Base-by-base conservation (phyloP, 2,797 vertebrate genomes). In the Anabacerthia variegaticeps region DNA sequence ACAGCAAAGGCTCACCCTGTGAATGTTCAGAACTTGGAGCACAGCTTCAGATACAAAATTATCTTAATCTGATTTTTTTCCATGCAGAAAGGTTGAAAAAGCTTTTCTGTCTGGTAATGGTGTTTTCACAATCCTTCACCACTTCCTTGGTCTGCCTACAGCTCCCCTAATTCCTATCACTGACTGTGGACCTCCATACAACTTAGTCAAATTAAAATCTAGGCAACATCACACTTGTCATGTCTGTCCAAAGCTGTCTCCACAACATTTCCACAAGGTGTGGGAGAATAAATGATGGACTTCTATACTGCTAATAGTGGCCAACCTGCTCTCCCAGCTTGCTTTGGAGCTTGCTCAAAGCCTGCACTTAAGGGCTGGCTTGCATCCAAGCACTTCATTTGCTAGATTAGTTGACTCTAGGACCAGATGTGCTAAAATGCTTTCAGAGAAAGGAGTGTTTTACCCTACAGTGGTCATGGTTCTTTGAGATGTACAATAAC, bases 391-490 rank as follows among this genome's bases (percentile, higher is more conserved):
- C 75, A 68, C 52, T 92, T 95, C 28, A 71, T 76, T 92, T 92
- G 63, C 79, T 89, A 71, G 78, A 89, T 85, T 92, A 91, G 67
- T 85, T 61, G 75, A 83, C 58, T 93, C 91, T 72, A 85, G 78
- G 92, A 96, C 88, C 94, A 96, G 95, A 96, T 97, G 96, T 95
- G 81, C 91, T 93, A 83, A 95, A 95, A 97, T 44, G 56, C 39
- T 93, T 92, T 91, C 65, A 91, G 84, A 93, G 96, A 92, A 85
- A 91, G n/a, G 10, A 88, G 66, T 10, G 9, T 81, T 92, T 92
- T 79, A 88, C 59, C 26, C 85, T 73, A 14, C 34, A 73, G 56
- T 67, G 77, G 83, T 94, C 92, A 88, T 41, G 80, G 92, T 46
- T 94, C 90, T 95, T 90, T 76, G 71, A 93, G 71, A 93, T 84